Base-by-base conservation (phyloP, 2,113 vertebrate species). In the Upupa epops region DNA sequence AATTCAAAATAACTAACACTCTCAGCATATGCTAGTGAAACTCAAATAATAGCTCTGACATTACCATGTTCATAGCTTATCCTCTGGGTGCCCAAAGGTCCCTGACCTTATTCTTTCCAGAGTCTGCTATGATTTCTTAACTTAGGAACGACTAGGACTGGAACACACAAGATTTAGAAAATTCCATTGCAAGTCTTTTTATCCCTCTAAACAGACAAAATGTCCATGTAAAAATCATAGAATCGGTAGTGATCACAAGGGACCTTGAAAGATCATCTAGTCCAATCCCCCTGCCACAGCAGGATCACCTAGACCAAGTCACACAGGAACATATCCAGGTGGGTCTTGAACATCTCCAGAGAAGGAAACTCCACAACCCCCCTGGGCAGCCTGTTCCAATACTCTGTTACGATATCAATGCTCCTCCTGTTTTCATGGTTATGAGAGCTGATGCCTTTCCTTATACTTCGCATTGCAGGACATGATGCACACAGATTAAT, bases 321-420 rank as follows among this genome's bases (percentile, higher is more conserved):
- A n/a, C n/a, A n/a, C n/a, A n/a, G n/a, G n/a, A n/a, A n/a, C n/a
- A n/a, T n/a, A n/a, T n/a, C n/a, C n/a, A n/a, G n/a, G n/a, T n/a
- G n/a, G n/a, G n/a, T n/a, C n/a, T n/a, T n/a, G n/a, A n/a, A n/a
- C n/a, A n/a, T n/a, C n/a, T n/a, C n/a, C n/a, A n/a, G n/a, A n/a
- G n/a, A n/a, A n/a, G n/a, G n/a, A n/a, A n/a, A n/a, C n/a, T n/a
- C n/a, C n/a, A n/a, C n/a, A n/a, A n/a, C n/a, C n/a, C n/a, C n/a
- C n/a, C n/a, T n/a, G n/a, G n/a, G n/a, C n/a, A n/a, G n/a, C n/a
- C n/a, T n/a, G n/a, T n/a, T n/a, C n/a, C n/a, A n/a, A n/a, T n/a
- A n/a, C n/a, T n/a, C n/a, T n/a, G n/a, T n/a, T n/a, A n/a, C n/a
- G 6, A 3, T 48, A 28, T 29, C 9, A 40, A 20, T 0, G 2